Evolutionary conservation across 2,888 invertebrate species (phyloP).

Genomic region (Tipula lateralis): DNA sequence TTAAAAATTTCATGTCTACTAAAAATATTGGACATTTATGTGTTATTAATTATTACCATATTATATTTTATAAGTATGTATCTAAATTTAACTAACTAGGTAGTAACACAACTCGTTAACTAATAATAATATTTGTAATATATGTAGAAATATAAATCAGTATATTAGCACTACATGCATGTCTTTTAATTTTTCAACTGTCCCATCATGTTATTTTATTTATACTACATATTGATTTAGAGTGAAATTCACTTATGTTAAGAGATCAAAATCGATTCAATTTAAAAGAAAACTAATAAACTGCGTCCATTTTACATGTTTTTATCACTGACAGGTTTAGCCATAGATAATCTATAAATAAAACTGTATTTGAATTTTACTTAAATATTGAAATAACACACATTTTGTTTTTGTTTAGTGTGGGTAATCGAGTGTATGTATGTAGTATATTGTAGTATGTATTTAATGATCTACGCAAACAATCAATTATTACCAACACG

Average conservation of each 20-base stretch:
- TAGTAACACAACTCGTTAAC: not conserved
- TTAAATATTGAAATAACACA: not conserved
- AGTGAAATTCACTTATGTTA: not conserved
- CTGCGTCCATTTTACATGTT: not conserved
- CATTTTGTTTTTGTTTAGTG: not conserved
- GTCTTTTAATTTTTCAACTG: not conserved
- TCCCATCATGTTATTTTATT: not conserved
- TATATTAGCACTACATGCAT: not conserved
- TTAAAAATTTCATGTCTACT: not conserved
- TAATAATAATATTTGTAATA: no score
- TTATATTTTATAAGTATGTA: not conserved
- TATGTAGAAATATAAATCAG: not conserved
- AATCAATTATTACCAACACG: conserved; percentile 1
- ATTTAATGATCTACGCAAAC: conserved; percentile 19
- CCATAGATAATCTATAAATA: conserved; percentile 24
- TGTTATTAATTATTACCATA: not conserved
- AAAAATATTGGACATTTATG: not conserved
- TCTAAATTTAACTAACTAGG: not conserved
- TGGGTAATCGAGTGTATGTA: not conserved
- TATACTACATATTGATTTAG: not conserved
- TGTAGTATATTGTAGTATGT: not conserved
- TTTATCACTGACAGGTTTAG: conserved; percentile 19
- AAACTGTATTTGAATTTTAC: conserved; percentile 19
- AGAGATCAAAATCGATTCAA: not conserved
- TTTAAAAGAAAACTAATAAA: not conserved